A percentile compares a stretch with the other conserved stretches of the same genome.
Conservation (phyloP, 2,888 invertebrate genomes). For the Dryadula phaetusa region DNA sequence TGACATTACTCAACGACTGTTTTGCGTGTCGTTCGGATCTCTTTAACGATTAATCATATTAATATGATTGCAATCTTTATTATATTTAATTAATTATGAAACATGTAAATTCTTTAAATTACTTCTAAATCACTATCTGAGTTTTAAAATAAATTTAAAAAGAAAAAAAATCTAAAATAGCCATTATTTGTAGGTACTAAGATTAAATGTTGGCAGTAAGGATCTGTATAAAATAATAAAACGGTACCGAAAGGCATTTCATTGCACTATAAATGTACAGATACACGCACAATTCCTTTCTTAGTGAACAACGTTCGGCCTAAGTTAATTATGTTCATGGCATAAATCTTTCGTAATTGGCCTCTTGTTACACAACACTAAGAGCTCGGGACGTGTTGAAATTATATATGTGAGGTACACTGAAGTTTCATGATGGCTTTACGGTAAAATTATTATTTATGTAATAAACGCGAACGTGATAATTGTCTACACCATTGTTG, state of each 20-base stretch:
- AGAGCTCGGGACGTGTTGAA: constrained; percentile 80
- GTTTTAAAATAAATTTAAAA: not conserved
- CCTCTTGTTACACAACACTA: constrained; percentile 82
- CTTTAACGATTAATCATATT: constrained; percentile 48
- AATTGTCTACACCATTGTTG: constrained; percentile 47
- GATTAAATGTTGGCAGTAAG: not conserved
- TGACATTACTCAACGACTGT: constrained; percentile 74
- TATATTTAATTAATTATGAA: constrained; percentile 4
- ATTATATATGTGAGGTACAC: constrained; percentile 80
- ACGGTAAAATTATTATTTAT: constrained; percentile 57
- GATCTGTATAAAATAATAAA: constrained; percentile 10
- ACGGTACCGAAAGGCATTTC: constrained; percentile 16
- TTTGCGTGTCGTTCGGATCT: constrained; percentile 69
- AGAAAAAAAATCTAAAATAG: not conserved
- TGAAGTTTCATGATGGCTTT: constrained; percentile 66
- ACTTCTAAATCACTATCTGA: no score
- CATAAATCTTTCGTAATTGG: constrained; percentile 85
- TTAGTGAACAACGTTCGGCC: constrained; percentile 80
- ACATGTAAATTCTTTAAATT: not conserved
- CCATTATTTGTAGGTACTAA: not conserved
- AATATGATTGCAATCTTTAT: constrained; percentile 35
- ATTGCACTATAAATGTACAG: constrained; percentile 38
- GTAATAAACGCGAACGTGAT: constrained; percentile 52
- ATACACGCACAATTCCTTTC: constrained; percentile 70
- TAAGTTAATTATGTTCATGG: constrained; percentile 84